Percentiles rank a stretch among this genome's conserved stretches.
Evolutionary conservation across 2,888 invertebrate genomes (phyloP).

Genomic region (Dioctria rufipes): DNA sequence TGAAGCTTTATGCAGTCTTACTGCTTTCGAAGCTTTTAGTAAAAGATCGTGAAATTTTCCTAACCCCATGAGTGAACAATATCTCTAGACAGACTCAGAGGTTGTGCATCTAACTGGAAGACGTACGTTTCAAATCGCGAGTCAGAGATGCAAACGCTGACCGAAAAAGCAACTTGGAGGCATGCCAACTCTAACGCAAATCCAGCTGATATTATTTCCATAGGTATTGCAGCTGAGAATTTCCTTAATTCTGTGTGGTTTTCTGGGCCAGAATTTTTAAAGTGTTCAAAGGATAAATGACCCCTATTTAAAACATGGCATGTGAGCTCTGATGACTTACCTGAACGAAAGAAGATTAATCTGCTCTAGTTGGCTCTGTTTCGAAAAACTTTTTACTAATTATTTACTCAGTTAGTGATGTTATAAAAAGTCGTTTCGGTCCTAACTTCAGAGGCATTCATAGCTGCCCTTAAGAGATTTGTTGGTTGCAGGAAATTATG

Average conservation of each 20-base stretch:
- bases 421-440: too few species aligned
- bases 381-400: too few species aligned
- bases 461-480: conserved; percentile 58
- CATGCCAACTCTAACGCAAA: too few species aligned
- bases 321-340: too few species aligned
- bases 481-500: conserved; percentile 54
- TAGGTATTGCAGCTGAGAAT: too few species aligned
- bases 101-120: conserved; percentile 7
- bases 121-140: conserved; percentile 55
- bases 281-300: too few species aligned
- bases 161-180: conserved; percentile 58
- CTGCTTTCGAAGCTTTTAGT: conserved; percentile 31
- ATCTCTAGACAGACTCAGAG: conserved; percentile 40
- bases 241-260: too few species aligned
- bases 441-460: conserved; percentile 57
- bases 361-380: background rate
- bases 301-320: too few species aligned
- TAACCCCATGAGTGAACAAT: background rate
- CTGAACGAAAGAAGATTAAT: background rate
- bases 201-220: too few species aligned
- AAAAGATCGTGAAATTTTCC: background rate
- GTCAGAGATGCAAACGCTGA: background rate
- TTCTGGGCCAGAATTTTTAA: too few species aligned
- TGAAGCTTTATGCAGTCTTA: background rate
- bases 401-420: too few species aligned